These are phyloP conservation scores for Melanostoma scalare DNA, from an alignment of 2,888 invertebrate genomes.

Conservation along the genomic window DNA sequence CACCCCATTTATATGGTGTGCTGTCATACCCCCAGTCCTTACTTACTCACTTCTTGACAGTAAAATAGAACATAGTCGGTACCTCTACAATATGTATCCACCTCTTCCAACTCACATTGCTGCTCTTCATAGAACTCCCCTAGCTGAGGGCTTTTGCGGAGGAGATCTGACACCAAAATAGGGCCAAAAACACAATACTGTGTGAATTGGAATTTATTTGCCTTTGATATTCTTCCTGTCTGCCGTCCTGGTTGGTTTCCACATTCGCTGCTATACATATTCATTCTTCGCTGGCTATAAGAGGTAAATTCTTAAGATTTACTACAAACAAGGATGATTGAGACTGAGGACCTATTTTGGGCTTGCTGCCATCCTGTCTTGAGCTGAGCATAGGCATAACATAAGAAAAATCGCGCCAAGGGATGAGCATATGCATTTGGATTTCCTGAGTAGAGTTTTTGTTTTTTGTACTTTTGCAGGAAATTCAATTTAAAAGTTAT, in stretches of 20 bases:
- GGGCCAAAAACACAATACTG: slow-evolving; percentile 35
- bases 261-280: background rate
- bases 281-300: slow-evolving; percentile 9
- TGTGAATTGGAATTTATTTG: slow-evolving; percentile 71
- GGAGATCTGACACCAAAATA: too few species aligned
- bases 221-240: slow-evolving; percentile 56
- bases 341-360: slow-evolving; percentile 49
- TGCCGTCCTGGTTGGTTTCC: slow-evolving; percentile 51
- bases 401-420: slow-evolving; percentile 53
- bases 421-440: slow-evolving; percentile 44
- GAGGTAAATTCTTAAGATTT: slow-evolving; percentile 66
- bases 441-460: slow-evolving; percentile 23
- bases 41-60: slow-evolving; percentile 66
- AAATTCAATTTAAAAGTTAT: slow-evolving; percentile 46
- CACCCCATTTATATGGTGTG: too few species aligned
- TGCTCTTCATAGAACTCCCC: too few species aligned
- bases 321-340: slow-evolving; percentile 63
- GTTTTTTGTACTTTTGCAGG: slow-evolving; percentile 3
- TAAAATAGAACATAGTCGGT: slow-evolving; percentile 54
- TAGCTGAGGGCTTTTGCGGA: too few species aligned
- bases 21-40: slow-evolving; percentile 34
- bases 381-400: slow-evolving; percentile 30
- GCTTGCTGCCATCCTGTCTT: background rate
- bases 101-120: too few species aligned
- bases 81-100: too few species aligned